phyloP scores from a whole-genome alignment of 2,888 invertebrate species.

The Oasisia sp. region DNA sequence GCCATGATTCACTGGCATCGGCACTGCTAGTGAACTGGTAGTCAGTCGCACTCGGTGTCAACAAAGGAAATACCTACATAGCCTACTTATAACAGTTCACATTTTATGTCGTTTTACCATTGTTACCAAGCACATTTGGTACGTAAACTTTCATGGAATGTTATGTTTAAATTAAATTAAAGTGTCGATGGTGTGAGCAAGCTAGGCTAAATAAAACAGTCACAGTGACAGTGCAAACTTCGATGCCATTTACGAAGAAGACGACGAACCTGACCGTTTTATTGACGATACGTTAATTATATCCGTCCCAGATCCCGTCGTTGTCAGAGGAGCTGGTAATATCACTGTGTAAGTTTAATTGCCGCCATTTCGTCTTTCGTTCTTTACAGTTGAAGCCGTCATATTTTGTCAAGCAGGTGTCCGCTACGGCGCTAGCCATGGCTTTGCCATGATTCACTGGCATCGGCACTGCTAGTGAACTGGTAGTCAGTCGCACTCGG shows the following conservation, averaged over 20 bases:
- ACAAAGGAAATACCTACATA: neutral
- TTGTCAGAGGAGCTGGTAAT: slow-evolving; percentile 94
- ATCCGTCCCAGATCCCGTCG: slow-evolving; percentile 88
- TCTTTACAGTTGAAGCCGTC: neutral
- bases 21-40: neutral
- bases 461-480: neutral
- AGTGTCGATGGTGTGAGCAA: no score
- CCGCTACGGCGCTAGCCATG: neutral
- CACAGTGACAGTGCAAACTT: slow-evolving; percentile 83
- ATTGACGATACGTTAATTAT: slow-evolving; percentile 52
- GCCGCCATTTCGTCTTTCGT: slow-evolving; percentile 23
- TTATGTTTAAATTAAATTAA: no score
- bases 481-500: neutral
- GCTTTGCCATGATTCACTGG: neutral
- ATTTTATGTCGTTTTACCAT: neutral
- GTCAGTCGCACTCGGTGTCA: neutral
- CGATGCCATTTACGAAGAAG: slow-evolving; percentile 95
- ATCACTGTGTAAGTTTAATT: slow-evolving; percentile 91
- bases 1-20: neutral
- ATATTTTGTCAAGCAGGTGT: neutral
- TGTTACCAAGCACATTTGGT: neutral
- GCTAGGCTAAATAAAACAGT: neutral
- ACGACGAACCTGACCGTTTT: slow-evolving; percentile 81
- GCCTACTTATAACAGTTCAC: no score
- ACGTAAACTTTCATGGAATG: neutral